A percentile compares a stretch with the other conserved stretches of the same genome.
These are phyloP conservation scores for Brachionus calyciflorus DNA, from an alignment of 1,140 invertebrate species.

Conservation along the genomic window DNA sequence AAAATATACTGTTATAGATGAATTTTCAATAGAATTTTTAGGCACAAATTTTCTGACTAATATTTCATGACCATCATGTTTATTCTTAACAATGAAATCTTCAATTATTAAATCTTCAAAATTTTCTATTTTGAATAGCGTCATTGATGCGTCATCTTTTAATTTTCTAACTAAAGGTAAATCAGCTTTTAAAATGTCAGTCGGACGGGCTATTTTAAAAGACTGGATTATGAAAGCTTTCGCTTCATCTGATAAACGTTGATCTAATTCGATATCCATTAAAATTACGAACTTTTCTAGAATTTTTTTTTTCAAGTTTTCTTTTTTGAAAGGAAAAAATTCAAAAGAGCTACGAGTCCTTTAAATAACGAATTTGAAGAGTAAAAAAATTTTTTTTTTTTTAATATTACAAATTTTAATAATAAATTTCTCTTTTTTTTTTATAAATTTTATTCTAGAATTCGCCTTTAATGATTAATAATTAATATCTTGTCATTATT, in stretches of 20 bases:
- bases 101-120: constrained; percentile 6
- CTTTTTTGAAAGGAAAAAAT: neutral
- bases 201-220: constrained; percentile 22
- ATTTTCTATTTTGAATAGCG: neutral
- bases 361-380: too few species aligned
- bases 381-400: too few species aligned
- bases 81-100: constrained; percentile 7
- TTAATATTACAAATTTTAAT: too few species aligned
- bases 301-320: neutral
- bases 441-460: too few species aligned
- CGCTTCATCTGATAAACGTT: constrained; percentile 12
- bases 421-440: too few species aligned
- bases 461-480: too few species aligned
- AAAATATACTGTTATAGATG: constrained; percentile 26
- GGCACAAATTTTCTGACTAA: constrained; percentile 2
- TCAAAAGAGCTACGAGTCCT: too few species aligned
- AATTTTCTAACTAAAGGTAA: neutral
- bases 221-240: neutral
- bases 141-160: neutral
- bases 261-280: constrained; percentile 8
- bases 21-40: neutral
- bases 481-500: too few species aligned
- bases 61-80: constrained; percentile 8
- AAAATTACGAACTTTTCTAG: neutral
- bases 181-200: constrained; percentile 23